Evolutionary conservation across 2,888 invertebrate genomes (phyloP).

Genomic region (Amorpha juglandis): DNA sequence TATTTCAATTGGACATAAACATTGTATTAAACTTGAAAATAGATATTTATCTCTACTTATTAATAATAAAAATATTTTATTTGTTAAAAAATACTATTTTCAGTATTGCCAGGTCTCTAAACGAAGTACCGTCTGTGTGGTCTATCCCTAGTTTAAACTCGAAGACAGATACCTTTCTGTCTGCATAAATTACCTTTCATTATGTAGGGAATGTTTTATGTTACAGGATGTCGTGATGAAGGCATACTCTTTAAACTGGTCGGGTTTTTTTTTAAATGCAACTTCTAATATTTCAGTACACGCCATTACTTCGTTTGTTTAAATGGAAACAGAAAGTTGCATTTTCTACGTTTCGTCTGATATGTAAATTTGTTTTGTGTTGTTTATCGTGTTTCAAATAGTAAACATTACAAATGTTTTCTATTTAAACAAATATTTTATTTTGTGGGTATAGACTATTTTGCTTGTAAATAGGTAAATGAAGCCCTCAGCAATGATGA

Average conservation of each 20-base stretch:
- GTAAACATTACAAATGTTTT: neutral
- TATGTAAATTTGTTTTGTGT: constrained; percentile 28
- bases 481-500: neutral
- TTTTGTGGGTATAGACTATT: neutral
- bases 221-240: constrained; percentile 76
- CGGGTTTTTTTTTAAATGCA: constrained; percentile 51
- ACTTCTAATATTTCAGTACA: constrained; percentile 51
- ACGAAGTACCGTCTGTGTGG: constrained; percentile 52
- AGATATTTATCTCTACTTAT: no score
- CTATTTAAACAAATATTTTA: constrained; percentile 8
- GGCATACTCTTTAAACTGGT: constrained; percentile 58
- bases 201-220: constrained; percentile 77
- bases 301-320: constrained; percentile 54
- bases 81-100: constrained; percentile 12
- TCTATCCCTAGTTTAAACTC: constrained; percentile 43
- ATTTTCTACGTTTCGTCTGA: constrained; percentile 32
- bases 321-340: constrained; percentile 2
- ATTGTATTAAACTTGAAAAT: no score
- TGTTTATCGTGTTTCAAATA: neutral
- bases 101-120: constrained; percentile 31
- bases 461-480: constrained; percentile 13
- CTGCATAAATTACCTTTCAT: constrained; percentile 76
- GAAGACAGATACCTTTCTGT: constrained; percentile 69
- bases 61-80: neutral
- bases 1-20: no score